A percentile compares a stretch with the other conserved stretches of the same genome.
Evolutionary conservation across 1,140 invertebrate genomes (phyloP).

Genomic region (Brachionus koreanus): DNA sequence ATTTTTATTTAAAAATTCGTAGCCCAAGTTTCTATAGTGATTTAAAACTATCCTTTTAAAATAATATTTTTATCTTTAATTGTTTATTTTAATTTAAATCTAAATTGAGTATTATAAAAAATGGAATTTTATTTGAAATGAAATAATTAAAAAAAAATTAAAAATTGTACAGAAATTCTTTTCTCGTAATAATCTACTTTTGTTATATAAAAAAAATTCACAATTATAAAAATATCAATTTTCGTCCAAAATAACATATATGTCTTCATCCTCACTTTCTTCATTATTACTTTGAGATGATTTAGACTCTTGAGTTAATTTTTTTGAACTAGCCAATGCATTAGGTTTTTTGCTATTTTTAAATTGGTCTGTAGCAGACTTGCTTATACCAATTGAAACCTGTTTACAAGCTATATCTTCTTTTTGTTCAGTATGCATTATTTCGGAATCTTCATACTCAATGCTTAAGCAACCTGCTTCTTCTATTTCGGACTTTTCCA

Average conservation of each 20-base stretch:
- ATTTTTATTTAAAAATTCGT: too few species aligned
- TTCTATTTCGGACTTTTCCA: constrained; percentile 3
- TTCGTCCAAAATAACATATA: constrained; percentile 41
- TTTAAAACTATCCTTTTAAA: too few species aligned
- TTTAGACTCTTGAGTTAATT: not conserved
- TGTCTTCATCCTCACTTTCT: constrained; percentile 25
- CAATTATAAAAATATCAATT: not conserved
- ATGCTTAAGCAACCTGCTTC: not conserved
- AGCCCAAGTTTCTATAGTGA: too few species aligned
- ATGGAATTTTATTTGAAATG: too few species aligned
- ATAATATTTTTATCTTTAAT: too few species aligned
- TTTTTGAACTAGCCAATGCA: not conserved
- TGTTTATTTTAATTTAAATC: too few species aligned
- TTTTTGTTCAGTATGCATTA: not conserved
- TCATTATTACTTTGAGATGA: not conserved
- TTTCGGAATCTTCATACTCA: not conserved
- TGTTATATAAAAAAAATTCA: too few species aligned
- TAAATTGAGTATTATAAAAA: too few species aligned
- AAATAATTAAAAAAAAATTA: too few species aligned
- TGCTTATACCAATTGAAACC: constrained; percentile 35
- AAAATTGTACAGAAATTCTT: too few species aligned
- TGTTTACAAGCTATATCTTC: not conserved
- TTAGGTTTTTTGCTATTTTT: not conserved
- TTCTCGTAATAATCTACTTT: too few species aligned
- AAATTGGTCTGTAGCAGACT: not conserved